Evolutionary conservation across 1,140 invertebrate genomes (phyloP).

Genomic region (Cotesia chilonis): DNA sequence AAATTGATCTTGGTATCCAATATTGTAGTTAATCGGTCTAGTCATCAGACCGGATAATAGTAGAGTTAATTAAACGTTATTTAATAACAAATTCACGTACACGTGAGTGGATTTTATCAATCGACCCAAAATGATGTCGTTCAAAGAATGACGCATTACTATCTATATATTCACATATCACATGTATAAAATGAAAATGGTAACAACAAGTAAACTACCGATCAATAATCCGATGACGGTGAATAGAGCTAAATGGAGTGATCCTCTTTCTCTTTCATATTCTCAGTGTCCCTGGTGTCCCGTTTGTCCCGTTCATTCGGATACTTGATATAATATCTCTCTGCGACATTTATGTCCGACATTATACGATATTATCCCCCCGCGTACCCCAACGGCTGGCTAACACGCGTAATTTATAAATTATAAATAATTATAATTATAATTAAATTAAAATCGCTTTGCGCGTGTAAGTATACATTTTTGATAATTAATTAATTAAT

Average conservation of each 20-base stretch:
- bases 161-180: too few relatives aligned
- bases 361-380: too few relatives aligned
- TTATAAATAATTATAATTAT: background rate
- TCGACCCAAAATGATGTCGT: background rate
- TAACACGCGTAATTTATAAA: too few relatives aligned
- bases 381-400: too few relatives aligned
- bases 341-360: too few relatives aligned
- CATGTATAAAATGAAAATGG: background rate
- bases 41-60: background rate
- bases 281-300: background rate
- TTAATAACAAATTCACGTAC: slow-evolving; percentile 15
- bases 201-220: slow-evolving; percentile 29
- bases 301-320: background rate
- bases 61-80: slow-evolving; percentile 25
- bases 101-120: slow-evolving; percentile 2
- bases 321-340: background rate
- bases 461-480: too few relatives aligned
- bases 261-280: background rate
- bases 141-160: too few relatives aligned
- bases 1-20: too few relatives aligned
- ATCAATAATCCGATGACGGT: slow-evolving; percentile 47
- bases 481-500: too few relatives aligned
- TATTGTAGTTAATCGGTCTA: too few relatives aligned
- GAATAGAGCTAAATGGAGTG: slow-evolving; percentile 4
- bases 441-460: background rate